Conservation (phyloP, 1,140 invertebrate genomes). For the Solenopsis fugax region DNA sequence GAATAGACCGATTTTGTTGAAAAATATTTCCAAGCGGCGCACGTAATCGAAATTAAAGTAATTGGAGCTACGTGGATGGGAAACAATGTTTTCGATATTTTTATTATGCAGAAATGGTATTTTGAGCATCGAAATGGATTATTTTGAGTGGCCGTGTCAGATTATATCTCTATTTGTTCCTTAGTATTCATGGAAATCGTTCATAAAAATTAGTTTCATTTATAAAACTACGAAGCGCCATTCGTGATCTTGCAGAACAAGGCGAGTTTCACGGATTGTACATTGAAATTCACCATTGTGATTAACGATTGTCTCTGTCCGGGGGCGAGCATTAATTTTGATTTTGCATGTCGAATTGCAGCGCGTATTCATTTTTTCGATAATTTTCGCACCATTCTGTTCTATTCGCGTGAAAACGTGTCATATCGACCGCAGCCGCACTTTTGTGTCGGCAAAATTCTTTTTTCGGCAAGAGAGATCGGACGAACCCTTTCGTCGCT, state of each 20-base stretch:
- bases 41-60: conserved; percentile 53
- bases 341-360: conserved; percentile 30
- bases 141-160: conserved; percentile 16
- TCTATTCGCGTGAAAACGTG: conserved; percentile 19
- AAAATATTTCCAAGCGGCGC: conserved; percentile 45
- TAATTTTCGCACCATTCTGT: conserved; percentile 13
- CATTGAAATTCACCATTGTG: conserved; percentile 15
- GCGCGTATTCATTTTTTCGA: conserved; percentile 24
- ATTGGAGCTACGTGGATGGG: conserved; percentile 27
- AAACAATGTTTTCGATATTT: conserved; percentile 44
- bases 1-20: conserved; percentile 3
- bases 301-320: conserved; percentile 55
- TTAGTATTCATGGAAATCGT: conserved; percentile 23
- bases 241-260: conserved; percentile 42
- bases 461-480: neutral
- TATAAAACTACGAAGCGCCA: conserved; percentile 35
- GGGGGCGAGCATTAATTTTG: conserved; percentile 31
- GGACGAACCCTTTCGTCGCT: neutral
- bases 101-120: conserved; percentile 52
- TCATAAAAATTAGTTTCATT: conserved; percentile 60
- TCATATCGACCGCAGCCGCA: neutral
- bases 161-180: conserved; percentile 29
- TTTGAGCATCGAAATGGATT: conserved; percentile 34
- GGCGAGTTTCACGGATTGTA: conserved; percentile 15
- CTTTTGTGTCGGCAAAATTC: neutral